Base-by-base conservation (phyloP, 2,113 vertebrate species). In the Zosterops pallidus region DNA sequence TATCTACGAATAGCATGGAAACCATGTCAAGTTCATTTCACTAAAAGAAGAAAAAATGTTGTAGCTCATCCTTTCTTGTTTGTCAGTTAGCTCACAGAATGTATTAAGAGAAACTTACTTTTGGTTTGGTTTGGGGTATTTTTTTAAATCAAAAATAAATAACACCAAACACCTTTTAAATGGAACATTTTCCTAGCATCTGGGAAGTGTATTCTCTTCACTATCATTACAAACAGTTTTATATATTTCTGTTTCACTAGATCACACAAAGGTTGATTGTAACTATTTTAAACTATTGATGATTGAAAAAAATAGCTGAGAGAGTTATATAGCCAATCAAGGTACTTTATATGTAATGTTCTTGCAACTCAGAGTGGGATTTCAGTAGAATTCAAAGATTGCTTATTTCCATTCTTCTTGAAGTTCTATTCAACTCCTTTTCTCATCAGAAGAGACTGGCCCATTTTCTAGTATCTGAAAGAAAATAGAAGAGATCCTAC, bases 1-100 rank as follows among this genome's bases (percentile, higher is more conserved):
- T 92, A 82, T 70, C 68, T 89, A 64, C 69, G 92, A 87, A 85
- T 80, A 75, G 63, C 59, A 78, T 5, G 60, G n/a, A 88, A 94
- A 85, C 63, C 41, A 64, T 41, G 69, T 77, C 53, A 71, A 67
- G 79, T 14, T 91, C 22, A 62, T 80, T 94, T 89, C 14, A 52
- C 7, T 78, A 47, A 78, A 75, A 72, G 49, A 88, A 89, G 39
- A 91, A 60, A 72, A 46, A 60, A 56, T 79, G n/a, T 41, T 79
- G 26, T 47, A 75, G 47, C 71, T 82, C 33, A 11, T 39, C 16
- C 52, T 72, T 87, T 87, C 37, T 90, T 92, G 35, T 75, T 91
- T 84, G 23, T 57, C 91, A 65, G 53, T 91, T 89, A 82, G 83
- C 64, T 89, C 55, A 62, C 8, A 57, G 25, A 78, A 90, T 52